Evolutionary conservation across 2,797 vertebrate genomes (phyloP), one percentile per base, ranked within the genome.

Genomic region (Antrozous pallidus): DNA sequence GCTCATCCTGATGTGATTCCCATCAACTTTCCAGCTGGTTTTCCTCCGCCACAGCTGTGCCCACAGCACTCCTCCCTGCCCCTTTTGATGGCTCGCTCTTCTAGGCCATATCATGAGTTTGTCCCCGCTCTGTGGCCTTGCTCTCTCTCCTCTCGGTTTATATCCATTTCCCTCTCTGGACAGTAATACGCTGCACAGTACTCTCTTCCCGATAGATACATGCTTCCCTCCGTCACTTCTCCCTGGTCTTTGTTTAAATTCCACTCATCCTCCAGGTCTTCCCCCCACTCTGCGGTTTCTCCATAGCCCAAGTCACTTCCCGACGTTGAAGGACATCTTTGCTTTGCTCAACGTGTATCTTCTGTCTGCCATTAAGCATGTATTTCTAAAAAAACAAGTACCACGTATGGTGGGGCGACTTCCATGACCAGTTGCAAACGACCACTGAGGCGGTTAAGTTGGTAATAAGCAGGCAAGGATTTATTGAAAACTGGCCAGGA

Each of bases 41-140:
- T 10, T 24, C 20, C 45, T 51, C n/a, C 31, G 13, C 6, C 5
- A 13, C 2, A 5, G 28, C 71, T 31, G 36, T 7, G 22, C 24
- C 20, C 47, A 3, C 45, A 1, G 28, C 49, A 51, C 49, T 20
- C 17, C 51, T 51, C 18, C 51, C 51, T 51, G 51, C 36, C 24
- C 9, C 20, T 2, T 7, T 13, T 33, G 61, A 40, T 8, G 42
- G 26, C 74, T 71, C 13, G 28, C 13, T 61, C 16, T 86, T 45
- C 49, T 13, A 3, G 40, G 6, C 36, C 6, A 0, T 65, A 9
- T 8, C 3, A 0, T 33, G 14, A 17, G 5, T 12, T 1, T 28
- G 31, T 33, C 47, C 24, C 65, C 36, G 22, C 17, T 45, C 13
- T 10, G 20, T 38, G 6, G 7, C 16, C 18, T 45, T n/a, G 20